Percentiles rank a stretch among this genome's conserved stretches.
phyloP scores from a whole-genome alignment of 35 echinoderm and acorn worm genomes.

The Ptychodera flava region DNA sequence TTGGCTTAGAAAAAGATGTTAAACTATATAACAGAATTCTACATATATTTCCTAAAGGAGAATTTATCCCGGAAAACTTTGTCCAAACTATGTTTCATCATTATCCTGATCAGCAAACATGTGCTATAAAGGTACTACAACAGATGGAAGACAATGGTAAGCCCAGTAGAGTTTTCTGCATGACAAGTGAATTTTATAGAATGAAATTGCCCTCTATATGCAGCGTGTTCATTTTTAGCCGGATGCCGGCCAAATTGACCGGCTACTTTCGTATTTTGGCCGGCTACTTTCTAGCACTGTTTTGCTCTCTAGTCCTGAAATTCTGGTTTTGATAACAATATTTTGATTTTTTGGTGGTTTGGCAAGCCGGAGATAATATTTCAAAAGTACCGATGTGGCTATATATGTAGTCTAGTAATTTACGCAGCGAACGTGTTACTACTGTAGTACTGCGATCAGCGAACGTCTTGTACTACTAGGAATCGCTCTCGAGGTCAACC shows the following conservation, averaged over 20 bases:
- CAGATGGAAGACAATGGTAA: slow-evolving; percentile 95
- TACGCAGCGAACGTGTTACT: not conserved
- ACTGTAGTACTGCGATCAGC: no score
- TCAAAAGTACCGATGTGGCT: no score
- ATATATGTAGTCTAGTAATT: not conserved
- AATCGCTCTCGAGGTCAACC: no score
- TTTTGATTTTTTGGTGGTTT: no score
- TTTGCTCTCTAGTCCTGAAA: not conserved
- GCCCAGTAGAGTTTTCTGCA: not conserved
- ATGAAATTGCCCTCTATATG: not conserved
- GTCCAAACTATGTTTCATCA: slow-evolving; percentile 75
- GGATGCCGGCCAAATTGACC: no score
- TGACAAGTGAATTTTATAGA: not conserved
- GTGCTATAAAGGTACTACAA: slow-evolving; percentile 78
- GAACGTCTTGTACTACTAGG: not conserved
- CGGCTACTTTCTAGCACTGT: not conserved
- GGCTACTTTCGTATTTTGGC: no score
- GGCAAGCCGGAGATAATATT: no score
- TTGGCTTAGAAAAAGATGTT: slow-evolving; percentile 81
- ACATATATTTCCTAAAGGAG: slow-evolving; percentile 79
- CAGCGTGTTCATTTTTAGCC: no score
- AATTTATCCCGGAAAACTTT: slow-evolving; percentile 59
- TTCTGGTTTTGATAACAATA: not conserved
- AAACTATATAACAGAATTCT: slow-evolving; percentile 70
- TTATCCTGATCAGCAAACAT: slow-evolving; percentile 73